phyloP scores from a whole-genome alignment of 2,888 invertebrate genomes.

The Tiphia femorata region DNA sequence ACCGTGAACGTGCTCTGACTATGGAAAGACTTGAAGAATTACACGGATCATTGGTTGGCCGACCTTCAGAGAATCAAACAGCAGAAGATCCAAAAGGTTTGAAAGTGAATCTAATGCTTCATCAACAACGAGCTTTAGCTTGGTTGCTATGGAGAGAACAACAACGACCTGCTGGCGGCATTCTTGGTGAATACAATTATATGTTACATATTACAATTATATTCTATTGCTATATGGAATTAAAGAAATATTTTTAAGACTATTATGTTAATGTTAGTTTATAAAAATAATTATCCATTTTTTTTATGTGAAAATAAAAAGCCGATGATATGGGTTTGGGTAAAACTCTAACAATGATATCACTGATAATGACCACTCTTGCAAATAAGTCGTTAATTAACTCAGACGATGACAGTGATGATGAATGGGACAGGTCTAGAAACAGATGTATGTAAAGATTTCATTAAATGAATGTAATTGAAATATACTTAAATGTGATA shows the following conservation, averaged over 20 bases:
- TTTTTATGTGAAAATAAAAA: slow-evolving; percentile 27
- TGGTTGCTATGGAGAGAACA: slow-evolving; percentile 93
- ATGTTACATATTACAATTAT: background rate
- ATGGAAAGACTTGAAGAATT: slow-evolving; percentile 79
- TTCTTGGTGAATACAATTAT: slow-evolving; percentile 75
- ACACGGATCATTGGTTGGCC: slow-evolving; percentile 78
- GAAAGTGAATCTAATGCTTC: slow-evolving; percentile 79
- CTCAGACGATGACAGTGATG: slow-evolving; percentile 49
- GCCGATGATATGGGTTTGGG: slow-evolving; percentile 88
- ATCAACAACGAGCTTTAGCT: slow-evolving; percentile 87
- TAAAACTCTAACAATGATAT: slow-evolving; percentile 87
- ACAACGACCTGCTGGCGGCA: slow-evolving; percentile 88
- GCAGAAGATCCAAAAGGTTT: slow-evolving; percentile 76
- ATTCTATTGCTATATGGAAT: background rate
- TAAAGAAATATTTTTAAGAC: background rate
- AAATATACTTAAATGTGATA: slow-evolving; percentile 8
- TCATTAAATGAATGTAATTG: slow-evolving; percentile 2
- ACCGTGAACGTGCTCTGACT: slow-evolving; percentile 78
- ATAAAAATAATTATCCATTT: too few relatives aligned
- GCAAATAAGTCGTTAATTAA: slow-evolving; percentile 66
- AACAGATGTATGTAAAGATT: slow-evolving; percentile 8
- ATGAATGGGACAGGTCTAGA: slow-evolving; percentile 27
- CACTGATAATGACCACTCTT: slow-evolving; percentile 72
- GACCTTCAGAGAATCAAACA: slow-evolving; percentile 74
- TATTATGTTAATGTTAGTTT: background rate